Evolutionary conservation across 2,888 invertebrate species (phyloP).

Genomic region (Arenicola marina): DNA sequence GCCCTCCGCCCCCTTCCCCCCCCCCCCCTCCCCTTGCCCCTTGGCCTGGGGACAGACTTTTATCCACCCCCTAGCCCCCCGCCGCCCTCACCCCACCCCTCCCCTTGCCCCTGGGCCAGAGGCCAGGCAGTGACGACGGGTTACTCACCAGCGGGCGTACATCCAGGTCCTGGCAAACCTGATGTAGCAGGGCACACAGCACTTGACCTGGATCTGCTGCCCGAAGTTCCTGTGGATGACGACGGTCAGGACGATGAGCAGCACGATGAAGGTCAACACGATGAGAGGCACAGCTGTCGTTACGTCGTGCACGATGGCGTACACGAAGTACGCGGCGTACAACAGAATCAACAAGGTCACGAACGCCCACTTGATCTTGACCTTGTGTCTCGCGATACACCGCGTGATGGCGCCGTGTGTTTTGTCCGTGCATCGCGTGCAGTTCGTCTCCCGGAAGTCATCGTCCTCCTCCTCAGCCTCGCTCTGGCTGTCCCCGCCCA

Average conservation of each 20-base stretch:
- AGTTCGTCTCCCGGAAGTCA: not conserved
- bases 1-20: no score
- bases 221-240: slow-evolving; percentile 1
- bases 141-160: not conserved
- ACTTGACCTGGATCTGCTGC: not conserved
- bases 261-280: not conserved
- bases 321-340: slow-evolving; percentile 15
- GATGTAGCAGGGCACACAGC: not conserved
- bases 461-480: not conserved
- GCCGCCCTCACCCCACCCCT: no score
- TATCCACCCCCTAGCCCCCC: no score
- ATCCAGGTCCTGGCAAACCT: not conserved
- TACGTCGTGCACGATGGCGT: slow-evolving; percentile 3
- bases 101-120: no score
- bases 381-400: not conserved
- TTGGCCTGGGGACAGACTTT: no score
- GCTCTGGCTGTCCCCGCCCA: slow-evolving; percentile 1
- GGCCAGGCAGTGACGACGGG: not conserved
- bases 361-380: slow-evolving; percentile 5
- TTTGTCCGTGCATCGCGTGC: not conserved
- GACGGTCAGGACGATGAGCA: not conserved
- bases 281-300: not conserved
- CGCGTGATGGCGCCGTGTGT: not conserved
- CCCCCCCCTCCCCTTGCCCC: no score
- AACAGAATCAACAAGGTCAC: not conserved